Base-by-base conservation (phyloP, 2,113 vertebrate genomes). In the Camelus bactrianus region DNA sequence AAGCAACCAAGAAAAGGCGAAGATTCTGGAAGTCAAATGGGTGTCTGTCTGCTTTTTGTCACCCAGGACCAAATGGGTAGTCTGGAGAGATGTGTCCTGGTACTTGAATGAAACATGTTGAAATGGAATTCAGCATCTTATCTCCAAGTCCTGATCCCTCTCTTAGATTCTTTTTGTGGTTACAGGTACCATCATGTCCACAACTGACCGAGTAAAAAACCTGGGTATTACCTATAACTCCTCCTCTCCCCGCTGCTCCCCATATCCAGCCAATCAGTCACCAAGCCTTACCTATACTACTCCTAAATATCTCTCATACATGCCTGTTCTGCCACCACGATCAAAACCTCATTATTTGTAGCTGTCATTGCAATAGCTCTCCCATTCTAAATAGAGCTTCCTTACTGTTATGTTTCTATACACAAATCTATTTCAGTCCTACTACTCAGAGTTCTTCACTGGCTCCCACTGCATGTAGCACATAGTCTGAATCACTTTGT, bases 1-100 rank as follows among this genome's bases (percentile, higher is more conserved):
- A 77, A 93, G 93, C 26, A 95, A 87, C 69, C 35, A 92, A 86
- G 91, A 65, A 65, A 73, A 65, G 8, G 20, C 16, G 38, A 69
- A 89, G 35, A 85, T 76, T 86, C 56, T 4, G 6, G 60, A 85
- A 77, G 58, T 62, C 80, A 77, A 62, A 58, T 56, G 8, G 9
- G 3, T 70, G 3, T 85, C 67, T 65, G 28, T 54, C 48, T 88
- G 88, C n/a, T 89, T 35, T 77, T 79, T 81, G 70, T 54, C 35
- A 94, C 28, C 38, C 16, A 72, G 60, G 12, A 56, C 28, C 32
- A 67, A 62, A 93, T 48, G 75, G 17, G 4, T 26, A n/a, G 20
- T 65, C 8, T 46, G 16, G 48, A 93, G 32, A 84, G 69, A 46
- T 64, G 22, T 50, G 5, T 67, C 48, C 13, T 65, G 30, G 16